These are phyloP conservation scores for Drosophila rufa DNA, from an alignment of 1,140 invertebrate species.

Conservation along the genomic window DNA sequence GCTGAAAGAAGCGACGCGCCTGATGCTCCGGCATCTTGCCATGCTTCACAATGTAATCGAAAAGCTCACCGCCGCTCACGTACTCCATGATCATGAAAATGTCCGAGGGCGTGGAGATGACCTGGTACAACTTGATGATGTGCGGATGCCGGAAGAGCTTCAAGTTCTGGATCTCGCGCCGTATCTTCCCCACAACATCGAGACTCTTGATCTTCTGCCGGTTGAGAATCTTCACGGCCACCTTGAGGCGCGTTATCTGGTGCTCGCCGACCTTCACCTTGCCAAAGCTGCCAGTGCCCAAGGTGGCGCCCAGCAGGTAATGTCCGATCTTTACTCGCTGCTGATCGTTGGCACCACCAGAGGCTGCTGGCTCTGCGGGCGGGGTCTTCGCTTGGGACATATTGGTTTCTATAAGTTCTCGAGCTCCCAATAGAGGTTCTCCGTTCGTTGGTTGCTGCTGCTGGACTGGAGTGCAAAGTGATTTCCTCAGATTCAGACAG, in stretches of 20 bases:
- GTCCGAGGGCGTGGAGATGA: slow-evolving; percentile 98
- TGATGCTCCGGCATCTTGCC: slow-evolving; percentile 98
- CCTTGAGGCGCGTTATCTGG: slow-evolving; percentile 98
- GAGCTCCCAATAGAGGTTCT: slow-evolving; percentile 1
- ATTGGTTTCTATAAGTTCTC: not conserved
- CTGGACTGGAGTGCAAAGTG: slow-evolving; percentile 1
- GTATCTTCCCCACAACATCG: slow-evolving; percentile 99
- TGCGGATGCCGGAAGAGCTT: slow-evolving; percentile 99
- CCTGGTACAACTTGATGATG: slow-evolving; percentile 98
- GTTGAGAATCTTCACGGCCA: slow-evolving; percentile 99
- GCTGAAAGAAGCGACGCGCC: slow-evolving; percentile 98
- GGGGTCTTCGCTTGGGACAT: slow-evolving; percentile 73
- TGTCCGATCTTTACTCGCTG: slow-evolving; percentile 97
- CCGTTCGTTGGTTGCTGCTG: not conserved
- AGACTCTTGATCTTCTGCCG: slow-evolving; percentile 99
- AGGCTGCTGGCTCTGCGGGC: slow-evolving; percentile 64
- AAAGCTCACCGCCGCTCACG: slow-evolving; percentile 99
- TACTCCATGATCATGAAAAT: slow-evolving; percentile 99
- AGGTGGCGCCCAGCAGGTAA: slow-evolving; percentile 94
- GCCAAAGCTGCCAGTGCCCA: slow-evolving; percentile 97
- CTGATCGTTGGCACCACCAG: slow-evolving; percentile 56
- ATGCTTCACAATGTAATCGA: slow-evolving; percentile 99
- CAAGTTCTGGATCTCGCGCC: slow-evolving; percentile 99
- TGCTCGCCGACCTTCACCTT: slow-evolving; percentile 99
- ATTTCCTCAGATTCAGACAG: too few species aligned